Conservation (phyloP, 2,113 vertebrate genomes). For the Chauna torquata region DNA sequence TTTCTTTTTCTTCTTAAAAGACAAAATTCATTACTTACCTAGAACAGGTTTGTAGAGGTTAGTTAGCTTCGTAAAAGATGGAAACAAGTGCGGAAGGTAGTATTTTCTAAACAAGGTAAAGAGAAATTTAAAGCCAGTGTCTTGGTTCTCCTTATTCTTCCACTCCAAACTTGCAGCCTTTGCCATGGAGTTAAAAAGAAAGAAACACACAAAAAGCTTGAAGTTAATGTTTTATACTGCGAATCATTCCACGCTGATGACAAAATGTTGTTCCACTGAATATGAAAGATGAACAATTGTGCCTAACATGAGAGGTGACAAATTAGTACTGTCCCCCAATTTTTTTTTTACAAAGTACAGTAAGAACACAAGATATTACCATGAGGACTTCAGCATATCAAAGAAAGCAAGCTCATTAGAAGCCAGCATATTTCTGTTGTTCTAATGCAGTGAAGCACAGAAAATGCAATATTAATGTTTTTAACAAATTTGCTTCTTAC, state of each 20-base stretch:
- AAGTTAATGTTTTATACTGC: not conserved
- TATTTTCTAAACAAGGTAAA: conserved; percentile 97
- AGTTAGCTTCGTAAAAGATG: conserved; percentile 94
- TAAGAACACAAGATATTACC: not conserved
- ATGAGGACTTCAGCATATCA: not conserved
- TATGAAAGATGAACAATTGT: not conserved
- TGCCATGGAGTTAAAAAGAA: not conserved
- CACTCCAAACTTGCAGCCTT: conserved; percentile 97
- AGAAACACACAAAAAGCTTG: conserved; percentile 2
- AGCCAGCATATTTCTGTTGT: not conserved
- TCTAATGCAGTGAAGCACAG: not conserved
- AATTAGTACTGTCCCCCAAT: not conserved
- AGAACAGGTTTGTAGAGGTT: conserved; percentile 97
- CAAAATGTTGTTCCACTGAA: not conserved
- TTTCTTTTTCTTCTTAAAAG: not conserved
- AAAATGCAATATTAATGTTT: not conserved
- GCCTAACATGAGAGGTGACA: not conserved
- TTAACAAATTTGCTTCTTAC: not conserved
- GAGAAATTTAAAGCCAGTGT: conserved; percentile 98
- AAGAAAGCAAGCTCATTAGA: not conserved
- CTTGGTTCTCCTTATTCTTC: conserved; percentile 94
- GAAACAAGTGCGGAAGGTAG: conserved; percentile 97
- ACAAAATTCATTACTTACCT: conserved; percentile 80
- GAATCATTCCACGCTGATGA: not conserved
- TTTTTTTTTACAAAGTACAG: not conserved